A percentile compares a stretch with the other conserved stretches of the same genome.
phyloP scores from a whole-genome alignment of 2,797 vertebrate genomes.

The Cyprinodon diabolis region DNA sequence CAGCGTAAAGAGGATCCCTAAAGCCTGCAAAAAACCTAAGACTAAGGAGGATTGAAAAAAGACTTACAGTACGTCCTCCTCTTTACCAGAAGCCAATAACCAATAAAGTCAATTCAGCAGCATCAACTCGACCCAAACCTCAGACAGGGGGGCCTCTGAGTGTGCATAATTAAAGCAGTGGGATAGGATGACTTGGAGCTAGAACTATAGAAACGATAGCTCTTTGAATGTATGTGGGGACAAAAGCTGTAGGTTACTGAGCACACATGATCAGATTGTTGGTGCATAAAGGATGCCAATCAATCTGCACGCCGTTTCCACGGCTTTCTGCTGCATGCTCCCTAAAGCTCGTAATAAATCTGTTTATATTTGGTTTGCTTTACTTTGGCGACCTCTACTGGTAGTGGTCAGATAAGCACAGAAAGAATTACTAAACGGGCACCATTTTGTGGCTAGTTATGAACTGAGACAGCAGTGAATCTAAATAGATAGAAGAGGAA shows the following conservation, averaged over 20 bases:
- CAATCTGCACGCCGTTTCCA: constrained; percentile 6
- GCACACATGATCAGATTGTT: neutral
- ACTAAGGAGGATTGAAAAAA: neutral
- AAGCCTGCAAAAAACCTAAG: neutral
- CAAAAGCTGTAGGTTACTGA: constrained; percentile 9
- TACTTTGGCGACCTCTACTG: constrained; percentile 2
- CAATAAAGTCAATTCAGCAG: constrained; percentile 61
- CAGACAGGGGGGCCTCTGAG: constrained; percentile 73
- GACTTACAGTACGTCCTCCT: constrained; percentile 16
- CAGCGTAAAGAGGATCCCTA: neutral
- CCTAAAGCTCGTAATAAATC: neutral
- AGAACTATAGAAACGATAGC: constrained; percentile 67
- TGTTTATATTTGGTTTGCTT: neutral
- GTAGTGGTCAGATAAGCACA: neutral
- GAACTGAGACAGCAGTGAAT: neutral
- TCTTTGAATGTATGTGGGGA: constrained; percentile 58
- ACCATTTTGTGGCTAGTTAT: neutral
- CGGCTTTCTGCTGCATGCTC: neutral
- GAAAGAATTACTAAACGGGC: neutral
- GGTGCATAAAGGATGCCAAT: neutral
- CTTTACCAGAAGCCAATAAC: constrained; percentile 50
- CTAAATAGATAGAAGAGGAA: too few relatives aligned
- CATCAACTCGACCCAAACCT: constrained; percentile 68
- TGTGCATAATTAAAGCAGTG: constrained; percentile 81
- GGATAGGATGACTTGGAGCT: constrained; percentile 75